A percentile compares a stretch with the other conserved stretches of the same genome.
These are phyloP conservation scores for Pelodytes ibericus DNA, from an alignment of 2,797 vertebrate species.

Conservation along the genomic window DNA sequence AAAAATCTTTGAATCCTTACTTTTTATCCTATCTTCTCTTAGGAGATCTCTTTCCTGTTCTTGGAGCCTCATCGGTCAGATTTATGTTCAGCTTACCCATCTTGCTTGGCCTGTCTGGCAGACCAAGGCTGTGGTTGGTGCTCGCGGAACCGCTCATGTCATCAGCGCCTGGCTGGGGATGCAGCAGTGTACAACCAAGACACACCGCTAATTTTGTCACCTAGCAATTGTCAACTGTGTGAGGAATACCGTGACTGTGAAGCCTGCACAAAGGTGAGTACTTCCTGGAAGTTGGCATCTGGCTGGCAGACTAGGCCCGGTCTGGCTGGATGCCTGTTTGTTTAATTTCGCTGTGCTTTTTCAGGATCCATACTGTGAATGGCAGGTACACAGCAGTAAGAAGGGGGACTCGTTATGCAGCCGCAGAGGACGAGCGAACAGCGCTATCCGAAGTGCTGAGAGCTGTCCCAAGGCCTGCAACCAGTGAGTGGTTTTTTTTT, in stretches of 20 bases:
- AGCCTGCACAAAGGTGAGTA: slow-evolving; percentile 82
- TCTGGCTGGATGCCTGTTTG: too few species aligned
- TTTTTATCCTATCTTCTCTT: neutral
- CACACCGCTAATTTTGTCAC: slow-evolving; percentile 80
- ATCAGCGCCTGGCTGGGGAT: slow-evolving; percentile 70
- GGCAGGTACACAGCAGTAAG: slow-evolving; percentile 88
- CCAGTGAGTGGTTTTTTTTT: slow-evolving; percentile 75
- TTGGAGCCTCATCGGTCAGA: slow-evolving; percentile 87
- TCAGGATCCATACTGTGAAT: slow-evolving; percentile 89
- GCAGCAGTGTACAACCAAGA: slow-evolving; percentile 65
- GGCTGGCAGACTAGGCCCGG: neutral
- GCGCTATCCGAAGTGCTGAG: slow-evolving; percentile 79
- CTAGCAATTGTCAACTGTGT: slow-evolving; percentile 83
- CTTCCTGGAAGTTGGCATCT: neutral
- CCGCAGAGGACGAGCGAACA: slow-evolving; percentile 81
- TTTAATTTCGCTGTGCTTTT: too few species aligned
- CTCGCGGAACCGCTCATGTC: slow-evolving; percentile 77
- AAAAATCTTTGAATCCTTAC: too few species aligned
- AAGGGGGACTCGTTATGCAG: slow-evolving; percentile 90
- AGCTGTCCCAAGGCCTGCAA: slow-evolving; percentile 87
- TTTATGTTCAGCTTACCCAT: slow-evolving; percentile 78
- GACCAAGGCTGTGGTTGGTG: slow-evolving; percentile 95
- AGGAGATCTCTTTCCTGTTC: slow-evolving; percentile 94
- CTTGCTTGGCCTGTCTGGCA: slow-evolving; percentile 86
- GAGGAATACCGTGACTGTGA: slow-evolving; percentile 91